phyloP scores from a whole-genome alignment of 2,888 invertebrate species.

The Hirtodrosophila cameraria region DNA sequence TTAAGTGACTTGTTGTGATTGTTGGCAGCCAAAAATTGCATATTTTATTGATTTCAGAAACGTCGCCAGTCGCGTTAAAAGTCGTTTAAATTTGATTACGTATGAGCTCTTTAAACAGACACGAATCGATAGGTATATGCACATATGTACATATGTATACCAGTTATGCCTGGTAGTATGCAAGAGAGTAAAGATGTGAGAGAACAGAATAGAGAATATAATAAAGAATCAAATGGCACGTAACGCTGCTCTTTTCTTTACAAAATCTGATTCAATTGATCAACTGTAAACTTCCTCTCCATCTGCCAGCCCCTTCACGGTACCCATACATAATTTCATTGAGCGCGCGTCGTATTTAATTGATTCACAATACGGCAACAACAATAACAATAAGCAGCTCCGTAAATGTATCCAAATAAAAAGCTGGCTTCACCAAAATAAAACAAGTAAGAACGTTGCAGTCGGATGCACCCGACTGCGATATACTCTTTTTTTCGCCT shows the following conservation, averaged over 20 bases:
- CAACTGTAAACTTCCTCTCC: slow-evolving; percentile 4
- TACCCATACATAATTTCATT: slow-evolving; percentile 50
- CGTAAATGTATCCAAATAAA: slow-evolving; percentile 47
- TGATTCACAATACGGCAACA: slow-evolving; percentile 52
- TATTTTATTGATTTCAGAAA: slow-evolving; percentile 70
- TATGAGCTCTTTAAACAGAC: slow-evolving; percentile 6
- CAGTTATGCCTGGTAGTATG: neutral
- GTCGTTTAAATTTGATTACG: slow-evolving; percentile 21
- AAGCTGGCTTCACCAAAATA: slow-evolving; percentile 21
- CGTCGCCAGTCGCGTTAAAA: slow-evolving; percentile 60
- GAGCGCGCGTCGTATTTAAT: slow-evolving; percentile 48
- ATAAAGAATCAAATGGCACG: neutral
- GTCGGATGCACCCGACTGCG: too few species aligned
- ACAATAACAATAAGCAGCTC: slow-evolving; percentile 29
- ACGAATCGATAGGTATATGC: neutral
- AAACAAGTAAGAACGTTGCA: neutral
- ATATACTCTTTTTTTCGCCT: too few species aligned
- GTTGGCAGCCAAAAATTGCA: slow-evolving; percentile 37
- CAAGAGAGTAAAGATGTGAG: slow-evolving; percentile 1
- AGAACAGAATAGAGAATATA: too few species aligned
- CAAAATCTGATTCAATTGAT: slow-evolving; percentile 21
- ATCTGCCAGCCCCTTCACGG: slow-evolving; percentile 1
- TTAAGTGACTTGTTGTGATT: slow-evolving; percentile 56
- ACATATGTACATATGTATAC: neutral
- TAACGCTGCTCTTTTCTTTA: slow-evolving; percentile 5